Conservation (phyloP, 2,888 invertebrate species). For the Leptinotarsa haldemani region DNA sequence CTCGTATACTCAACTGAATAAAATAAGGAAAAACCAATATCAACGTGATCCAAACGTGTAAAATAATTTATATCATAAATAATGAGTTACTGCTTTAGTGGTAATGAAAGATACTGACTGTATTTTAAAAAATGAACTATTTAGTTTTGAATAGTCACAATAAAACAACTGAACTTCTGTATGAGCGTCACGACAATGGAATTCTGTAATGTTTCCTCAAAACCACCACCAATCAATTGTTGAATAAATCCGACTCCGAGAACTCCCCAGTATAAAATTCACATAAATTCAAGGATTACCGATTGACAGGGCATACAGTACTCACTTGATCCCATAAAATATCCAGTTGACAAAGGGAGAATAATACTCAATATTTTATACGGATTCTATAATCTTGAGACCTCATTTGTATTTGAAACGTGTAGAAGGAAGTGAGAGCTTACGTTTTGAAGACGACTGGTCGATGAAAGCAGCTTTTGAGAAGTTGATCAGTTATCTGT, state of each 20-base stretch:
- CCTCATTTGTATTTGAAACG: slow-evolving; percentile 48
- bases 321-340: slow-evolving; percentile 63
- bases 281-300: slow-evolving; percentile 63
- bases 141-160: no score
- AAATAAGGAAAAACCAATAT: no score
- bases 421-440: slow-evolving; percentile 34
- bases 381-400: slow-evolving; percentile 46
- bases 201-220: not conserved
- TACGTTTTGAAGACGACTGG: not conserved
- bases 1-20: no score
- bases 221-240: slow-evolving; percentile 40
- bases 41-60: no score
- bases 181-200: not conserved
- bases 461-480: not conserved
- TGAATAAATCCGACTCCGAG: slow-evolving; percentile 37
- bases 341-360: slow-evolving; percentile 59
- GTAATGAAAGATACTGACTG: no score
- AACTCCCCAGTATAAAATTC: slow-evolving; percentile 58
- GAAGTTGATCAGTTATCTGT: not conserved
- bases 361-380: slow-evolving; percentile 59
- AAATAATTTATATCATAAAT: no score
- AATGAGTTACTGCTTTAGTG: no score
- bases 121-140: no score
- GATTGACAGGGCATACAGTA: slow-evolving; percentile 60
- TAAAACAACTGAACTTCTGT: not conserved